Base-by-base conservation (phyloP, 2,113 vertebrate genomes). In the Electrona antarctica region DNA sequence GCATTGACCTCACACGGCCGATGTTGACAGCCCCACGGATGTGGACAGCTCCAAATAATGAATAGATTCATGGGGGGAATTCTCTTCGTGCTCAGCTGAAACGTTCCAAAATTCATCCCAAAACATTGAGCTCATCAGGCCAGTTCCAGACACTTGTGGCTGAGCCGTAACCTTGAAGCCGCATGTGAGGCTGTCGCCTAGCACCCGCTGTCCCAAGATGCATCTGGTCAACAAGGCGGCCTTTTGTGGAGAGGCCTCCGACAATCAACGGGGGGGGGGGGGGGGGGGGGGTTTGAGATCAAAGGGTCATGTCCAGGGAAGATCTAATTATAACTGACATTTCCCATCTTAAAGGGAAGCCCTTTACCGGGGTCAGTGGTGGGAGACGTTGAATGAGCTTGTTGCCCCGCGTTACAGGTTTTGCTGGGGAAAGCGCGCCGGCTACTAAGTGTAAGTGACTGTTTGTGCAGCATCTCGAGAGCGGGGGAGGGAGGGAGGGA, bases 301-400 rank as follows among this genome's bases (percentile, higher is more conserved):
- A 87, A 89, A 91, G 83, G 85, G 82, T 92, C 84, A 83, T 45
- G 79, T 90, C 81, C 78, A 86, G 83, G 84, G 76, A 90, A 82
- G 87, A 91, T 92, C 85, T 92, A 91, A 93, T 92, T 93, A 92
- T 89, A 92, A 90, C 47, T 90, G 90, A 89, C 87, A 92, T 93
- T 93, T 92, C 84, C 90, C 83, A 87, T 89, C 85, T 87, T 88
- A 78, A 87, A 21, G 21, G 21, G 21, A 21, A 41, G 33, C 33
- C 33, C 3, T 41, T 41, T 41, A 21, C 21, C 21, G 21, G 69
- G 59, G 77, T 79, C 71, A 54, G 73, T 67, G 55, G 60, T 71
- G 78, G 49, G 71, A 85, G 82, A 33, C 60, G 67, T 62, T 67
- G 62, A 84, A 87, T 64, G 70, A 78, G 76, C 66, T 45, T 21